phyloP scores from a whole-genome alignment of 2,888 invertebrate species.

The Patella ulyssiponensis region DNA sequence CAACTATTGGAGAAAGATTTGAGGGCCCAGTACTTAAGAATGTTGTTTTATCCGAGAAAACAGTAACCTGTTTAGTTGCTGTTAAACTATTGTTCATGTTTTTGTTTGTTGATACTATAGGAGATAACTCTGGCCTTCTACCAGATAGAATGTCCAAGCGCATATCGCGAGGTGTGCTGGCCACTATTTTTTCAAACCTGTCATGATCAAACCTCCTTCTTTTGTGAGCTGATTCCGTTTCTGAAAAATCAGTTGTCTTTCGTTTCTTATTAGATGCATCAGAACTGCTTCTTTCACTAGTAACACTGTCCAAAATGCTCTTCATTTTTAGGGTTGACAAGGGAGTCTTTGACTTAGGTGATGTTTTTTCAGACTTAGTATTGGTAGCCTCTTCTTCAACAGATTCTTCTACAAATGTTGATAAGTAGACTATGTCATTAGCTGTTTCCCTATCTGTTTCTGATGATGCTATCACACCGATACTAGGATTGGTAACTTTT shows the following conservation, averaged over 20 bases:
- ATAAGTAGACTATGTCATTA: too few relatives aligned
- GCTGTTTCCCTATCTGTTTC: too few relatives aligned
- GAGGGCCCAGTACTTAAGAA: background rate
- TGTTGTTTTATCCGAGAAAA: background rate
- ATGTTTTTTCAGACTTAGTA: background rate
- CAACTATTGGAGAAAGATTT: background rate
- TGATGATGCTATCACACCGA: too few relatives aligned
- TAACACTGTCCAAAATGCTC: background rate
- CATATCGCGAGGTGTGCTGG: background rate
- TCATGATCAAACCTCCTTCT: background rate
- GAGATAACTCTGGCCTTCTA: conserved; percentile 5
- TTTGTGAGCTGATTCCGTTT: background rate
- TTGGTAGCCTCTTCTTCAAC: too few relatives aligned
- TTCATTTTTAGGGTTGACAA: background rate
- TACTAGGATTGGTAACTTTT: too few relatives aligned
- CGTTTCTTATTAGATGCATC: background rate
- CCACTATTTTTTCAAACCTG: background rate
- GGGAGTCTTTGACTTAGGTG: background rate
- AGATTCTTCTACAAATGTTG: too few relatives aligned
- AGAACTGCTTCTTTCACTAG: background rate
- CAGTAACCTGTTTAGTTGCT: background rate
- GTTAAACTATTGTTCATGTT: background rate
- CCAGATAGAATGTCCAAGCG: background rate
- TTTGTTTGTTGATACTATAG: background rate
- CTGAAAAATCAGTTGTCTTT: background rate